Evolutionary conservation across 2,888 invertebrate species (phyloP).

Genomic region (Metallyticus violacea): DNA sequence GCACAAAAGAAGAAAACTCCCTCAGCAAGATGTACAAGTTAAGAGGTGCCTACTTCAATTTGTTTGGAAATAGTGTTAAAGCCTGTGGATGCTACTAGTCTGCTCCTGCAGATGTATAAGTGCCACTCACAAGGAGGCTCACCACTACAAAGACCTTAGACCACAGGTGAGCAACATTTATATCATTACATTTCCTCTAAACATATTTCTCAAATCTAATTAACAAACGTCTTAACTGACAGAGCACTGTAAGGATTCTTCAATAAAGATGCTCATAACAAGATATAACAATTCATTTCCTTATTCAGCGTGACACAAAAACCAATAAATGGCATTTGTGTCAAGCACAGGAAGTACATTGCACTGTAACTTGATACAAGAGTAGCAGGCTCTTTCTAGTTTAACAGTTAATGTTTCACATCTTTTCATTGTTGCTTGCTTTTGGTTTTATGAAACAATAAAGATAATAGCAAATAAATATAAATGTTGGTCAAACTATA

Average conservation of each 20-base stretch:
- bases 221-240: not conserved
- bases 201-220: not conserved
- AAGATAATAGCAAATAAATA: no score
- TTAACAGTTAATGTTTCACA: no score
- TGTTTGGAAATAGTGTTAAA: not conserved
- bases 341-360: not conserved
- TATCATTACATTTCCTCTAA: not conserved
- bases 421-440: no score
- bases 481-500: no score
- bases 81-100: not conserved
- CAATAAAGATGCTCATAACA: not conserved
- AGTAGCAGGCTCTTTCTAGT: not conserved
- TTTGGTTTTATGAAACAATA: no score
- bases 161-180: not conserved
- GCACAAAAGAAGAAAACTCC: slow-evolving; percentile 1
- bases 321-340: not conserved
- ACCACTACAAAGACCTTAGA: not conserved
- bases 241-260: not conserved
- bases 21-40: not conserved
- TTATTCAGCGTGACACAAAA: not conserved
- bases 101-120: not conserved
- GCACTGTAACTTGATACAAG: not conserved
- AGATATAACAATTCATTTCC: not conserved
- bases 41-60: slow-evolving; percentile 9
- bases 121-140: slow-evolving; percentile 7